Evolutionary conservation across 2,113 vertebrate species (phyloP).

Genomic region (Pteruthius melanotis): DNA sequence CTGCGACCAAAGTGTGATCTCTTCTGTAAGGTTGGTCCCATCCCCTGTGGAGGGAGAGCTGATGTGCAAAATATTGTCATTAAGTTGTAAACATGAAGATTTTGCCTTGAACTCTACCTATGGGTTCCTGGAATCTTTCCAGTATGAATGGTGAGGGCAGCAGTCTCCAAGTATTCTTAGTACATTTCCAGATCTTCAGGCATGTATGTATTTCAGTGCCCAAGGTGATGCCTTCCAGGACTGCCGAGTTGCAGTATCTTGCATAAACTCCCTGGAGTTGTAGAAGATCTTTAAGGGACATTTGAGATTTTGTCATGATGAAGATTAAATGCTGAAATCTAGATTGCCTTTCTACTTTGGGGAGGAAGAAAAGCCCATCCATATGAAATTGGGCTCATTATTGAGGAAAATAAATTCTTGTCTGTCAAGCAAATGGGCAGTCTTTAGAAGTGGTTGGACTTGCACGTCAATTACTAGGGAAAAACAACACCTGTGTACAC

Average conservation of each 20-base stretch:
- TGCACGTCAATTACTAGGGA: neutral
- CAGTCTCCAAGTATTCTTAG: neutral
- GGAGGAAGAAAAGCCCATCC: neutral
- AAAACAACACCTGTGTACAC: conserved; percentile 23
- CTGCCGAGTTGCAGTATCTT: neutral
- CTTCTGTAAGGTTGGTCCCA: neutral
- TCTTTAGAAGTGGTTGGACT: conserved; percentile 23
- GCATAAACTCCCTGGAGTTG: neutral
- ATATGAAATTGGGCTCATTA: conserved; percentile 40
- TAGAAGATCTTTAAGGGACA: neutral
- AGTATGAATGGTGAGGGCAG: neutral
- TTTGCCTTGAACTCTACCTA: neutral
- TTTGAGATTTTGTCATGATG: neutral
- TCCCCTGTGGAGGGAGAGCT: neutral
- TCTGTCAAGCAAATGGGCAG: conserved; percentile 32
- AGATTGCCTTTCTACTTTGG: neutral
- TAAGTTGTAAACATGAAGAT: neutral
- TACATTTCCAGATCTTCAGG: neutral
- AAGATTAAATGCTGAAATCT: neutral
- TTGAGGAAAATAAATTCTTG: conserved; percentile 35
- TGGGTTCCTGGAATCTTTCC: neutral
- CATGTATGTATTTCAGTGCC: neutral
- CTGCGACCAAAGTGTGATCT: neutral
- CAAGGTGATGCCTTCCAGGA: neutral
- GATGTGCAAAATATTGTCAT: neutral